Conservation (phyloP, 2,113 vertebrate genomes). For the Glaucidium brasilianum region DNA sequence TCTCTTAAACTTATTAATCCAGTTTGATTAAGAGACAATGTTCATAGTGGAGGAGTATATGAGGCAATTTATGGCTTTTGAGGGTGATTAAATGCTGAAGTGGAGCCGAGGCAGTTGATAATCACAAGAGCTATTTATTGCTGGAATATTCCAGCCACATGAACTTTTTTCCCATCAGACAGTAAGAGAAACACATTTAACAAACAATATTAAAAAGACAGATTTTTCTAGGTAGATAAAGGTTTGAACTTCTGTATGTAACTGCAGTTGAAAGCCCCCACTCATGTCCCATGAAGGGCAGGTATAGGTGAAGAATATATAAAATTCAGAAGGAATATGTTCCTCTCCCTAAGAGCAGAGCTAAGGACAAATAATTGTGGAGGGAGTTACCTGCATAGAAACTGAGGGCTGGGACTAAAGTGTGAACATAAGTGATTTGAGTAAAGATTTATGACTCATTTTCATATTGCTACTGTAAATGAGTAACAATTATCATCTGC, state of each 20-base stretch:
- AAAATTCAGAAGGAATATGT: background rate
- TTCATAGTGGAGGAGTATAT: slow-evolving; percentile 9
- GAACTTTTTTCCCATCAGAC: background rate
- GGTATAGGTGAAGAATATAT: background rate
- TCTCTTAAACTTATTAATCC: slow-evolving; percentile 39
- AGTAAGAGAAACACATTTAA: background rate
- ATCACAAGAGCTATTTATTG: slow-evolving; percentile 34
- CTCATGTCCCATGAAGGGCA: background rate
- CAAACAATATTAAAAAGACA: background rate
- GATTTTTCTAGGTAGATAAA: background rate
- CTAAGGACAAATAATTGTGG: background rate
- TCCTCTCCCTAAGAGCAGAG: background rate
- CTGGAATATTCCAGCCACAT: background rate
- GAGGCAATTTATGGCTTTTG: slow-evolving; percentile 30
- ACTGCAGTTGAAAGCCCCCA: background rate
- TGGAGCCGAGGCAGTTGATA: background rate
- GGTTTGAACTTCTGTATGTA: background rate
- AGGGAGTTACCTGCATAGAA: background rate
- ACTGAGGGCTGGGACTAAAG: background rate
- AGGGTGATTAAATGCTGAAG: slow-evolving; percentile 49
- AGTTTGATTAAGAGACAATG: slow-evolving; percentile 20
- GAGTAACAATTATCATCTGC: background rate
- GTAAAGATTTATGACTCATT: background rate
- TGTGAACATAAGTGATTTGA: background rate
- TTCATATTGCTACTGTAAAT: slow-evolving; percentile 5